phyloP scores from a whole-genome alignment of 2,888 invertebrate species.

The Himalopsyche tibetana region DNA sequence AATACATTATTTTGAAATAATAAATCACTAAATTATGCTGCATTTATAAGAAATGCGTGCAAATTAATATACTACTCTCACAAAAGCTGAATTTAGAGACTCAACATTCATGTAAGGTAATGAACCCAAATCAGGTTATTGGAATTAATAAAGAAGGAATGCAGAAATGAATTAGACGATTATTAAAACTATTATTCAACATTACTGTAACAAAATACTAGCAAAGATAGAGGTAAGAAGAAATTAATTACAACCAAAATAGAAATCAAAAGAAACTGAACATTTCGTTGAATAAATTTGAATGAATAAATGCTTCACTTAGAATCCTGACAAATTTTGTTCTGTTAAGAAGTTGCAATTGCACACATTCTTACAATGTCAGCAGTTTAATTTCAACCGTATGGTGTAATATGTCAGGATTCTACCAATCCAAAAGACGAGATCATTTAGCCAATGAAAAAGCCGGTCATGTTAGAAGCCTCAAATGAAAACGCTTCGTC shows the following conservation, averaged over 20 bases:
- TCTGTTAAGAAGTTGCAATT: neutral
- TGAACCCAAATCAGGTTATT: neutral
- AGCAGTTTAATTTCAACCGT: neutral
- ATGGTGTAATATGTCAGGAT: constrained; percentile 21
- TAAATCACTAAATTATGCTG: neutral
- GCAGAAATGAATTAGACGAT: constrained; percentile 31
- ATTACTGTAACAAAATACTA: neutral
- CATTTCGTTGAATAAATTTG: constrained; percentile 51
- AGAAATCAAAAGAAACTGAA: constrained; percentile 58
- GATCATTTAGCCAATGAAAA: constrained; percentile 59
- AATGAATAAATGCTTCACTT: constrained; percentile 51
- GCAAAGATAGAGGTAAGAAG: neutral
- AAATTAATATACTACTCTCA: constrained; percentile 35
- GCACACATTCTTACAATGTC: neutral
- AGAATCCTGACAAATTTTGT: constrained; percentile 20
- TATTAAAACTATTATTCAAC: constrained; percentile 3
- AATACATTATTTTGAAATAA: constrained; percentile 42
- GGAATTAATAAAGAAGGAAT: constrained; percentile 36
- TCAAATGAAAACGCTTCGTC: constrained; percentile 26
- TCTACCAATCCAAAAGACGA: constrained; percentile 58
- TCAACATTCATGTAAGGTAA: neutral
- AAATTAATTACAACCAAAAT: constrained; percentile 35
- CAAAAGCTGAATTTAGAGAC: constrained; percentile 36
- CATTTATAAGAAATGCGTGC: neutral
- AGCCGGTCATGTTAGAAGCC: constrained; percentile 56